Percentiles rank a stretch among this genome's conserved stretches.
phyloP scores from a whole-genome alignment of 1,140 invertebrate species.

The Anoplophora glabripennis region DNA sequence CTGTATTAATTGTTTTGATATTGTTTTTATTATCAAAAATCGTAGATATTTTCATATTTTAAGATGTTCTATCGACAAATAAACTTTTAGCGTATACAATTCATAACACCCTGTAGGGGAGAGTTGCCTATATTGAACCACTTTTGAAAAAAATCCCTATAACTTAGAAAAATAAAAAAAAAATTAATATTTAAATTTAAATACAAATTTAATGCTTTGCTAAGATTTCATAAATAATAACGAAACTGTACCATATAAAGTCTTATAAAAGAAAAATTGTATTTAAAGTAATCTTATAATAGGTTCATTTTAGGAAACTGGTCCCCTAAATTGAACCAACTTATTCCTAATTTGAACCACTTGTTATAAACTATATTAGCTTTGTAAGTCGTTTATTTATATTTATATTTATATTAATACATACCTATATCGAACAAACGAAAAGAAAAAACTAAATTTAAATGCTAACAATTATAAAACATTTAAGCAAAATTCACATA shows the following conservation, averaged over 20 bases:
- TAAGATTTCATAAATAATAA: not conserved
- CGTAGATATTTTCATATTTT: too few relatives aligned
- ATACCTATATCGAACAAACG: not conserved
- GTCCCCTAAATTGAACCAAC: too few relatives aligned
- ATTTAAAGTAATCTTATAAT: too few relatives aligned
- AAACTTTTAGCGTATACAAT: not conserved
- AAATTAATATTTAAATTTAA: not conserved
- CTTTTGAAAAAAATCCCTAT: not conserved
- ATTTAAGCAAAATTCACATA: not conserved
- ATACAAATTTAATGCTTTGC: not conserved
- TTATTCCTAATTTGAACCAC: too few relatives aligned
- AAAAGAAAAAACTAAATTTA: not conserved
- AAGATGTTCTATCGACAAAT: too few relatives aligned
- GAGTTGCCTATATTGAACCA: constrained; percentile 5
- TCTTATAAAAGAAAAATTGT: not conserved
- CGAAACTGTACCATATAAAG: not conserved
- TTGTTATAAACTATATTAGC: too few relatives aligned
- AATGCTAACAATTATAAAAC: not conserved
- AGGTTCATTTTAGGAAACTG: too few relatives aligned
- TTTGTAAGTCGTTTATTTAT: too few relatives aligned
- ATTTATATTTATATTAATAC: not conserved
- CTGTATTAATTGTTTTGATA: too few relatives aligned
- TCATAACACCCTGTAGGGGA: not conserved
- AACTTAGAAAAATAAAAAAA: not conserved
- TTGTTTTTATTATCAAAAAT: too few relatives aligned